Base-by-base conservation (phyloP, 2,797 vertebrate genomes). In the Trematomus bernacchii region DNA sequence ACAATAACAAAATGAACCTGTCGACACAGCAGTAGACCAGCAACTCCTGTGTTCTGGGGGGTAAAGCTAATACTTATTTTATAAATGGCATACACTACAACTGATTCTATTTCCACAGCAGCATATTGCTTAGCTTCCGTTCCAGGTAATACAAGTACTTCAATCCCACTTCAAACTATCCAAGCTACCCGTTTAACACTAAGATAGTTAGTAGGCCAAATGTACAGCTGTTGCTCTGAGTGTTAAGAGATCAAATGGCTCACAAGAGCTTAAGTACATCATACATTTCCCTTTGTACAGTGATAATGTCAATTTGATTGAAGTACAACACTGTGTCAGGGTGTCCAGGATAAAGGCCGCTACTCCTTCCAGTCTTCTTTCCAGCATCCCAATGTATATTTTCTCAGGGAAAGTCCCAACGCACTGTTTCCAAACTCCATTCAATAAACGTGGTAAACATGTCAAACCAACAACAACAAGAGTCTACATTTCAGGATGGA, bases 381-480 rank as follows among this genome's bases (percentile, higher is more conserved):
- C 11, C 37, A 72, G 27, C 16, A 60, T 72, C 58, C 37, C 12
- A 64, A 37, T 42, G n/a, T 33, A 23, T 21, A 12, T 16, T 57
- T 55, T 62, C 33, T 50, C 18, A 43, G 18, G 16, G 15, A 47
- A 8, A 18, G 6, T 43, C 59, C 46, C 64, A 23, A 70, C 58
- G 19, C 52, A 43, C 52, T 63, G n/a, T 55, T 52, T 19, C 42
- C 52, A 59, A 61, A 58, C 47, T 55, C 66, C 18, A 27, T 77
- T 46, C 33, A 43, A 66, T 33, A 42, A 21, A 48, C 2, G 1
- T 21, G 21, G 33, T 30, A 40, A 74, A 1, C 15, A 19, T 16
- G 30, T 33, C 40, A 63, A 11, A 55, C 3, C 57, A 66, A 43
- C 69, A 54, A 64, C 48, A 74, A 50, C 51, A 54, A 47, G 48